A percentile compares a stretch with the other conserved stretches of the same genome.
Conservation (phyloP, 2,888 invertebrate species). For the Pollenia amentaria region DNA sequence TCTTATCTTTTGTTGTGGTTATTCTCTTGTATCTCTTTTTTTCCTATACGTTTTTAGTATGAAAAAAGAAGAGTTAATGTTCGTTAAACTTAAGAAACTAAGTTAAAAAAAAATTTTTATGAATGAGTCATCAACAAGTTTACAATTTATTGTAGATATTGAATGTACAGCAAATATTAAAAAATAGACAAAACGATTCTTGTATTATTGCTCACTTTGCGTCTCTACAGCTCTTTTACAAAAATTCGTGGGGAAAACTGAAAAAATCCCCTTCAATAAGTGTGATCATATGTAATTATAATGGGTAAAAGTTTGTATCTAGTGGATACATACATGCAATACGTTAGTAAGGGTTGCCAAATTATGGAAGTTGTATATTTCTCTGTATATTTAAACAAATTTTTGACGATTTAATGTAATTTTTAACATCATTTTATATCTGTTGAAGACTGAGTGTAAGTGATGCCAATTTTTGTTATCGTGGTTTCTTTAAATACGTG, state of each 20-base stretch:
- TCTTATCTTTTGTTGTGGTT: constrained; percentile 50
- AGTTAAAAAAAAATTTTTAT: constrained; percentile 32
- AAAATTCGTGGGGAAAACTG: constrained; percentile 1
- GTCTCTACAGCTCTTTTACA: not conserved
- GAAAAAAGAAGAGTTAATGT: not conserved
- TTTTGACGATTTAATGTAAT: too few species aligned
- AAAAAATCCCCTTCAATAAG: not conserved
- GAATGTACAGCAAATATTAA: too few species aligned
- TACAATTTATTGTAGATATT: constrained; percentile 2
- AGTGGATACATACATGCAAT: too few species aligned
- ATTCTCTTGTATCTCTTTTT: constrained; percentile 40
- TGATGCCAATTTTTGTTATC: too few species aligned
- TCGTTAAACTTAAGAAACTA: constrained; percentile 13
- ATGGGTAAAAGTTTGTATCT: too few species aligned
- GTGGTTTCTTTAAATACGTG: too few species aligned
- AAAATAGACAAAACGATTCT: not conserved
- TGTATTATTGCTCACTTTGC: not conserved
- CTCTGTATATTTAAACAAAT: too few species aligned
- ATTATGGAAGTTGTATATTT: too few species aligned
- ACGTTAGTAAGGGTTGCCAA: too few species aligned
- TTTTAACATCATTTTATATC: too few species aligned
- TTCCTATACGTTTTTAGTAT: not conserved
- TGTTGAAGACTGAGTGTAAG: too few species aligned
- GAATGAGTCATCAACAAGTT: constrained; percentile 73
- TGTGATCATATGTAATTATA: not conserved